Evolutionary conservation across 2,113 vertebrate genomes (phyloP), one percentile per base, ranked within the genome.

Genomic region (Caretta caretta): DNA sequence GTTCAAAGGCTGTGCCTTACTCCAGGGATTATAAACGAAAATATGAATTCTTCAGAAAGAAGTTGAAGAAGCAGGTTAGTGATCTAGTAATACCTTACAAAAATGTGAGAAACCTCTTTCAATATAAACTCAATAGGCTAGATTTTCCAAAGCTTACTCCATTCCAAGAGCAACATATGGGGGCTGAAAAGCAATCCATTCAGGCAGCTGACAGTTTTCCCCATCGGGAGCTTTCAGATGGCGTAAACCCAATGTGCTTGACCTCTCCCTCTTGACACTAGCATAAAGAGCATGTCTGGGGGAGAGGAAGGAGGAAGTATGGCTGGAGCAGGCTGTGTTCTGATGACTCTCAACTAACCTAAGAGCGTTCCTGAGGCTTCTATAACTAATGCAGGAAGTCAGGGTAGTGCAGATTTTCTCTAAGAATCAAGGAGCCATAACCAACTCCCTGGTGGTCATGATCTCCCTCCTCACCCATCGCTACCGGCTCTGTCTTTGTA

Each of bases 1-100:
- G n/a, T 92, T 82, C 89, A 72, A 93, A 99, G 99, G 99, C 99
- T 84, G 99, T 99, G 98, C 99, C 99, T 98, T 99, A 99, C 97
- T 99, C 99, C 98, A 99, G 99, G 98, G 99, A 99, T 97, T 99
- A 99, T 95, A 99, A 99, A 96, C 98, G 99, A 95, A 99, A 99
- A 96, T 99, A 99, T 46, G 99, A 99, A 54, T 99, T 99, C 98
- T 99, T 99, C 98, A 98, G 99, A 78, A 99, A 99, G 97, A 99
- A 99, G 96, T 56, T 99, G 94, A 99, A 99, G 98, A 99, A 99
- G 95, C 99, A 99, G 96, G 99, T 99, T 92, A 97, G 98, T 97
- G 72, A 93, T 83, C 51, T 75, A 82, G 6, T 86, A 62, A 38
- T 94, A 53, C 82, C 17, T 22, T 80, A 69, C 46, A 80, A 84